A percentile compares a stretch with the other conserved stretches of the same genome.
Conservation (phyloP, 2,113 vertebrate species). For the Podocnemis expansa region DNA sequence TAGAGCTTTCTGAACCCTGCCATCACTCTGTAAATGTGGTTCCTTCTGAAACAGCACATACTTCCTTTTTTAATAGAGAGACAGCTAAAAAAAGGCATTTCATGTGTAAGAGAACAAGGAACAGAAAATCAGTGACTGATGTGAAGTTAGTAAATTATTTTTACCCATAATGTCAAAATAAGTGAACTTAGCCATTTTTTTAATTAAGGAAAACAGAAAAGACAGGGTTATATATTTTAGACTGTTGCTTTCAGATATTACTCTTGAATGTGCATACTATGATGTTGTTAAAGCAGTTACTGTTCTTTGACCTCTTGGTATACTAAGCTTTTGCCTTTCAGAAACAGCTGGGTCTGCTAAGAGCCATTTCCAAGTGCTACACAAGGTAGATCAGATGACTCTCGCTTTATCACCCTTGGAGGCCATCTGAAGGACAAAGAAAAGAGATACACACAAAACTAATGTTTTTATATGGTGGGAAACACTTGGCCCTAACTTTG, state of each 20-base stretch:
- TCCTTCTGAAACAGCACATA: not conserved
- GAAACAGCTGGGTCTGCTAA: slow-evolving; percentile 88
- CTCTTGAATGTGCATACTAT: not conserved
- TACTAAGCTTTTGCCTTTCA: slow-evolving; percentile 59
- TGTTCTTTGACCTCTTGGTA: slow-evolving; percentile 50
- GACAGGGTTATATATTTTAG: not conserved
- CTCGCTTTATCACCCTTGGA: slow-evolving; percentile 92
- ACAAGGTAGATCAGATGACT: slow-evolving; percentile 89
- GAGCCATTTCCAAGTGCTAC: slow-evolving; percentile 90
- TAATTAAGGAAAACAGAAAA: not conserved
- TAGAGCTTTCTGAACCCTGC: not conserved
- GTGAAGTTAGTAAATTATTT: not conserved
- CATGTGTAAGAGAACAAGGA: not conserved
- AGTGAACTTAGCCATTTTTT: rapidly evolving
- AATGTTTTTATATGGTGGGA: slow-evolving; percentile 83
- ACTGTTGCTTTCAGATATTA: not conserved
- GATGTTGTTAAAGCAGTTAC: slow-evolving; percentile 17
- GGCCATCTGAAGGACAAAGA: slow-evolving; percentile 93
- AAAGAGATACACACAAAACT: slow-evolving; percentile 83
- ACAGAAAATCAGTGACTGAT: not conserved
- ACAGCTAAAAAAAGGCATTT: not conserved
- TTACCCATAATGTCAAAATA: not conserved
- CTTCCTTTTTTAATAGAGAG: not conserved
- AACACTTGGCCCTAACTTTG: not conserved
- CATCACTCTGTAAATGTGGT: not conserved